Evolutionary conservation across 2,113 vertebrate genomes (phyloP).

Genomic region (Ctenomys sociabilis): DNA sequence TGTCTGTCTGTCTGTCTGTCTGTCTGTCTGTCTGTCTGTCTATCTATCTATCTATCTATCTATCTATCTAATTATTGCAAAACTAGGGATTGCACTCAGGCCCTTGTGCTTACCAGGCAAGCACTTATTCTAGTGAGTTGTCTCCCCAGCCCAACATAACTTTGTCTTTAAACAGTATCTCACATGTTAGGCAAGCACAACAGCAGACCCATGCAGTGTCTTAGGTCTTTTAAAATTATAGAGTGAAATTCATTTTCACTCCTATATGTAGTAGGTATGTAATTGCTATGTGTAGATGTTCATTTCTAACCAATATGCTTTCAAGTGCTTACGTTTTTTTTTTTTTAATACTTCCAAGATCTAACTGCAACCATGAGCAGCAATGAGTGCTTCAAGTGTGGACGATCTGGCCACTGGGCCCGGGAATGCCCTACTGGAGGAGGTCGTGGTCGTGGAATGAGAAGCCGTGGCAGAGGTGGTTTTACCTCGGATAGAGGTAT

Average conservation of each 20-base stretch:
- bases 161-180: not conserved
- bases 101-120: no score
- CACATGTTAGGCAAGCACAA: not conserved
- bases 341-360: conserved; percentile 70
- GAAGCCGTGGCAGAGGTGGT: conserved; percentile 93
- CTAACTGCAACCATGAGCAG: conserved; percentile 93
- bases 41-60: no score
- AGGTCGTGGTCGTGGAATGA: conserved; percentile 93
- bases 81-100: no score
- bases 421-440: conserved; percentile 95
- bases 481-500: conserved; percentile 84
- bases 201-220: not conserved
- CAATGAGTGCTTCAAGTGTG: conserved; percentile 99
- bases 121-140: no score
- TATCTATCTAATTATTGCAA: no score
- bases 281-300: not conserved
- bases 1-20: no score
- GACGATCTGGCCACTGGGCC: conserved; percentile 97
- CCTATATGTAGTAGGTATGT: not conserved
- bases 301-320: not conserved
- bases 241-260: not conserved
- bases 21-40: no score
- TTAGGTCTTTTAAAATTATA: not conserved
- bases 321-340: not conserved
- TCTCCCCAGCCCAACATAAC: no score